Percentiles rank a stretch among this genome's conserved stretches.
phyloP scores from a whole-genome alignment of 2,113 vertebrate species.

The Chionodraco myersi region DNA sequence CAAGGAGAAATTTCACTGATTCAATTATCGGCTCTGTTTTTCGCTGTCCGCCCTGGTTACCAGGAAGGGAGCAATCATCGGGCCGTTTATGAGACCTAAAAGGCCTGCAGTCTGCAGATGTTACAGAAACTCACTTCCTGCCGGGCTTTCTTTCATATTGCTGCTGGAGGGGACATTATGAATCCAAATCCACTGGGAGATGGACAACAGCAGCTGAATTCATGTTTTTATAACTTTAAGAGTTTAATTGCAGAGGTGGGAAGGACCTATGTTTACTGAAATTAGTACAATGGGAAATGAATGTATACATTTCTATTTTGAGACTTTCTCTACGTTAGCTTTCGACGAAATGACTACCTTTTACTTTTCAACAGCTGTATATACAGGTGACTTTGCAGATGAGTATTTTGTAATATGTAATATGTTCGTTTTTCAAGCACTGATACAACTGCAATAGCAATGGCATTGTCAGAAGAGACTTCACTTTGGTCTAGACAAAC shows the following conservation, averaged over 20 bases:
- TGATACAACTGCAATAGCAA: background rate
- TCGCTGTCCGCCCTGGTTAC: constrained; percentile 52
- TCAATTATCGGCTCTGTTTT: constrained; percentile 55
- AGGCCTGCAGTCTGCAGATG: constrained; percentile 54
- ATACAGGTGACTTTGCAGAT: background rate
- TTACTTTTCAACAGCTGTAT: background rate
- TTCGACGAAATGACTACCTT: background rate
- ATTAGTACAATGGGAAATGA: background rate
- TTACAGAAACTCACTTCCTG: constrained; percentile 60
- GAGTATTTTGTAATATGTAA: background rate
- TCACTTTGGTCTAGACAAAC: background rate
- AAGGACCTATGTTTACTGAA: background rate
- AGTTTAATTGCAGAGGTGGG: background rate
- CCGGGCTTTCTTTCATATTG: background rate
- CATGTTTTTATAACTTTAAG: background rate
- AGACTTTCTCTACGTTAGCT: background rate
- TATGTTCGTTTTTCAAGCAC: background rate
- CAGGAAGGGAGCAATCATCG: constrained; percentile 81
- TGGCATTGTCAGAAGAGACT: background rate
- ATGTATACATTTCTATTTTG: background rate
- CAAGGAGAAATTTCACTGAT: constrained; percentile 52
- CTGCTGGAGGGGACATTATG: constrained; percentile 6
- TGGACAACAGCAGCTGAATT: background rate
- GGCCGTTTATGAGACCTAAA: constrained; percentile 53
- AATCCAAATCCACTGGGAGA: background rate